Evolutionary conservation across 2,113 vertebrate genomes (phyloP).

Genomic region (Myotis lucifugus): DNA sequence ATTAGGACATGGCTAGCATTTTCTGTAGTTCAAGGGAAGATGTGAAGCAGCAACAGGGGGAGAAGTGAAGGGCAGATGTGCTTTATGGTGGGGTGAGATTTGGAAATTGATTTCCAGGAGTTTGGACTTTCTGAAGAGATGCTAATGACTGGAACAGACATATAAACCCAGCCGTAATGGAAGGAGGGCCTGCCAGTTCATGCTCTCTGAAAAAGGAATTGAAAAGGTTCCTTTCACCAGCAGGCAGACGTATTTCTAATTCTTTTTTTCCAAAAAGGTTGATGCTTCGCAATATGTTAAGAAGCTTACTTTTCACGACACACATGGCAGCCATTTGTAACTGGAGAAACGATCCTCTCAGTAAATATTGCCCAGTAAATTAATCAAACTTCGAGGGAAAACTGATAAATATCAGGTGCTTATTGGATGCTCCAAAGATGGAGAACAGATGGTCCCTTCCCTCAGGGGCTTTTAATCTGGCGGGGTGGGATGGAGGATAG

Average conservation of each 20-base stretch:
- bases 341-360: conserved; percentile 57
- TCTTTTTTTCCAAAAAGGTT: background rate
- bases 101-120: background rate
- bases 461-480: conserved; percentile 53
- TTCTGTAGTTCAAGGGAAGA: background rate
- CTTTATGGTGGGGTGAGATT: background rate
- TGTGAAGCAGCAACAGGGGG: background rate
- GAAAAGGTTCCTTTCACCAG: background rate
- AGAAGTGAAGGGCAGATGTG: background rate
- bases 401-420: conserved; percentile 69
- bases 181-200: background rate
- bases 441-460: conserved; percentile 66
- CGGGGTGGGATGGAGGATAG: conserved; percentile 37
- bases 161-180: background rate
- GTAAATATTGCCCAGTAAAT: conserved; percentile 72
- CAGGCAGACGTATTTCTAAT: background rate
- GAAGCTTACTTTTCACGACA: conserved; percentile 9
- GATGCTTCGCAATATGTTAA: background rate
- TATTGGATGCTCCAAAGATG: conserved; percentile 40
- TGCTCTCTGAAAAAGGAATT: background rate
- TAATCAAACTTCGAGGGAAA: conserved; percentile 67
- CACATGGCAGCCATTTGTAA: conserved; percentile 49
- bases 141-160: background rate
- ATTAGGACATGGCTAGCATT: background rate
- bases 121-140: conserved; percentile 47